phyloP scores from a whole-genome alignment of 1,140 invertebrate genomes.

The Delia radicum region DNA sequence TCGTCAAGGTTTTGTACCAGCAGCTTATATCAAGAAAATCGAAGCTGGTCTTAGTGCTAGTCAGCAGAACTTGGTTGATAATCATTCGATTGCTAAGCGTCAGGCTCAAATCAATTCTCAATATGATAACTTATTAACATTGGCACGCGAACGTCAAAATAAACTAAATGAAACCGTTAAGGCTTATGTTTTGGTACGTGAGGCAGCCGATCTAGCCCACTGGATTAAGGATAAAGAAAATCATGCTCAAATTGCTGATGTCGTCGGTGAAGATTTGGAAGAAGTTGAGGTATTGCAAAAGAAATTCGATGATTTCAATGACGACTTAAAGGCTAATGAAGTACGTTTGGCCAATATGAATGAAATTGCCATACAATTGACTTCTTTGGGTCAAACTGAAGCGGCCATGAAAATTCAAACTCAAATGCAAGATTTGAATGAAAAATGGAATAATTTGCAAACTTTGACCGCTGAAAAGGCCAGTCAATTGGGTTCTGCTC shows the following conservation, averaged over 20 bases:
- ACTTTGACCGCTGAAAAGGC: slow-evolving; percentile 88
- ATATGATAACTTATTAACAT: slow-evolving; percentile 85
- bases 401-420: slow-evolving; percentile 97
- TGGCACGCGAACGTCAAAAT: slow-evolving; percentile 90
- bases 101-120: slow-evolving; percentile 91
- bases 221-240: slow-evolving; percentile 98
- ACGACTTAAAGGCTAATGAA: slow-evolving; percentile 96
- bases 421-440: slow-evolving; percentile 94
- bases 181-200: slow-evolving; percentile 94
- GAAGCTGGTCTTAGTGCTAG: slow-evolving; percentile 89
- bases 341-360: slow-evolving; percentile 96
- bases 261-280: slow-evolving; percentile 95
- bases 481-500: slow-evolving; percentile 92
- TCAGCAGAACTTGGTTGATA: slow-evolving; percentile 93
- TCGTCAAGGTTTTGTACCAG: slow-evolving; percentile 96
- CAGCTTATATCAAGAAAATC: slow-evolving; percentile 98
- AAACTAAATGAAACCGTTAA: slow-evolving; percentile 97
- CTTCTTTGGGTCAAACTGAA: slow-evolving; percentile 95
- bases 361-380: slow-evolving; percentile 93
- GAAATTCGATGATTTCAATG: slow-evolving; percentile 99
- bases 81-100: slow-evolving; percentile 90
- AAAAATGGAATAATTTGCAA: slow-evolving; percentile 90
- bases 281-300: slow-evolving; percentile 99
- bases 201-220: slow-evolving; percentile 94
- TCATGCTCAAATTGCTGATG: slow-evolving; percentile 90